Conservation (phyloP, 2,113 vertebrate species). For the Dasyprocta punctata region DNA sequence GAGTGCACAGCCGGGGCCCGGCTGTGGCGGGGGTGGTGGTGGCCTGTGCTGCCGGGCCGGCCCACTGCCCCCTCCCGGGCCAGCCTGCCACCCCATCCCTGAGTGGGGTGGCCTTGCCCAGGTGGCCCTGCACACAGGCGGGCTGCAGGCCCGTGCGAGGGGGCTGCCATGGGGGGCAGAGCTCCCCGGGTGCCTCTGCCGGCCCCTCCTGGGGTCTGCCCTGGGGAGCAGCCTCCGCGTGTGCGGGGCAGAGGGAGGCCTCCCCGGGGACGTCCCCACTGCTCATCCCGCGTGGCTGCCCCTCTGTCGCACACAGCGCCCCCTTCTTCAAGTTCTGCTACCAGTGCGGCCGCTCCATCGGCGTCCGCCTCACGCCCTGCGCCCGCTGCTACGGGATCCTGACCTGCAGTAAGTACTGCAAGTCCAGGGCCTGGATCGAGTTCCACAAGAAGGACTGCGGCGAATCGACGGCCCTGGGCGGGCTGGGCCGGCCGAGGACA, state of each 20-base stretch:
- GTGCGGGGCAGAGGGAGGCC: neutral
- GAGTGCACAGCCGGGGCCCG: neutral
- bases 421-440: constrained; percentile 86
- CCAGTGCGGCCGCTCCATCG: constrained; percentile 89
- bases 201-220: too few relatives aligned
- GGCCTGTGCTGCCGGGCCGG: accelerated
- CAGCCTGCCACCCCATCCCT: neutral
- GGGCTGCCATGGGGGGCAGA: accelerated
- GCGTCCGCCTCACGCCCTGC: constrained; percentile 86
- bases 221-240: neutral
- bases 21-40: accelerated
- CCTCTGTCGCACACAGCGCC: constrained; percentile 78
- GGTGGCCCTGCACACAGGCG: neutral
- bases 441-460: constrained; percentile 88
- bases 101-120: too few relatives aligned
- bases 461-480: accelerated
- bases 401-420: constrained; percentile 90
- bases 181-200: accelerated
- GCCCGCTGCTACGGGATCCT: constrained; percentile 86
- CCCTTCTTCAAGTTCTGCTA: constrained; percentile 89
- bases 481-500: accelerated
- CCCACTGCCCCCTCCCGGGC: accelerated
- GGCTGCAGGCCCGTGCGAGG: accelerated
- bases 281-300: neutral
- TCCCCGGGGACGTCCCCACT: accelerated